A percentile compares a stretch with the other conserved stretches of the same genome.
Conservation (phyloP, 1,140 invertebrate species). For the Pseudoatta argentina region DNA sequence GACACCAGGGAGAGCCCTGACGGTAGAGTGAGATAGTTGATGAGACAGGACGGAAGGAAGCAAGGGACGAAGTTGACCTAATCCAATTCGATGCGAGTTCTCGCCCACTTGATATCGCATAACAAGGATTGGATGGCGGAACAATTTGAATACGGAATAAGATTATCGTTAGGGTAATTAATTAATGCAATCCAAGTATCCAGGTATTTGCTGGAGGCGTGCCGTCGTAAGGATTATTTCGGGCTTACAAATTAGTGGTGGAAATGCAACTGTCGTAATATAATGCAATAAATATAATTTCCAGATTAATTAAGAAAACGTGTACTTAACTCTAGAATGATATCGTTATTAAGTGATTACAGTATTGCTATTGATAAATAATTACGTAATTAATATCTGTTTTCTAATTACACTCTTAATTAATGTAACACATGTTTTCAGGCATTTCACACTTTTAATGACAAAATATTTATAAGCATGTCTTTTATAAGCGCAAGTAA, state of each 20-base stretch:
- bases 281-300: conserved; percentile 8
- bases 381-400: no score
- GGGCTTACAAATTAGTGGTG: conserved; percentile 1
- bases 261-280: conserved; percentile 7
- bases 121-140: conserved; percentile 74
- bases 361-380: no score
- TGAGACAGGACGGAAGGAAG: conserved; percentile 56
- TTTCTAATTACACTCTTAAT: no score
- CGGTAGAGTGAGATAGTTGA: conserved; percentile 64
- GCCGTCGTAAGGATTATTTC: conserved; percentile 30
- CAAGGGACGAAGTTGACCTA: conserved; percentile 73
- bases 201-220: conserved; percentile 66
- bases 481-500: no score
- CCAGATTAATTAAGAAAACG: conserved; percentile 3
- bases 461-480: no score
- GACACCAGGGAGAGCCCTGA: conserved; percentile 41
- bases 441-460: no score
- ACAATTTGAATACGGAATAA: conserved; percentile 77
- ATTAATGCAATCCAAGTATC: conserved; percentile 74
- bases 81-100: conserved; percentile 78
- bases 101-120: conserved; percentile 77
- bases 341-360: no score
- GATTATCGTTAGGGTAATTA: conserved; percentile 75
- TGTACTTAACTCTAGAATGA: no score
- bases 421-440: no score